Conservation (phyloP, 2,113 vertebrate genomes). For the Pollimyrus isidori region DNA sequence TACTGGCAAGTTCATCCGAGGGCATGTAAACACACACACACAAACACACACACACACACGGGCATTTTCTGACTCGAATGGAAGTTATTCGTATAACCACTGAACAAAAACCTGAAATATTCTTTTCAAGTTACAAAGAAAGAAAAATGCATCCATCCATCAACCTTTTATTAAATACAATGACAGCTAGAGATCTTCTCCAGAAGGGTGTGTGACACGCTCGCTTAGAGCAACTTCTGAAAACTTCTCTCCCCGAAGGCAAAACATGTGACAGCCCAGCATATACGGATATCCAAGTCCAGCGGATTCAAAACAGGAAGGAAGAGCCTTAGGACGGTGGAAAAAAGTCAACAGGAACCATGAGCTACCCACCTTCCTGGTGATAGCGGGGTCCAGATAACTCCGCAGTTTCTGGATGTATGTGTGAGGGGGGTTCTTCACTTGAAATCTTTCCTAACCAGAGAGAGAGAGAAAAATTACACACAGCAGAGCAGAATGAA, state of each 20-base stretch:
- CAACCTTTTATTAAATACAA: background rate
- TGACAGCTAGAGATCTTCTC: background rate
- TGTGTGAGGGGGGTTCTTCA: slow-evolving; percentile 91
- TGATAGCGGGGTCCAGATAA: slow-evolving; percentile 83
- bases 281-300: background rate
- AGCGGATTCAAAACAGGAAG: background rate
- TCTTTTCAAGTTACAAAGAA: background rate
- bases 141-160: background rate
- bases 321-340: background rate
- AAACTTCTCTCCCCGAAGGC: background rate
- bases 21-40: background rate
- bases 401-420: slow-evolving; percentile 89
- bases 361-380: slow-evolving; percentile 73
- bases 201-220: background rate
- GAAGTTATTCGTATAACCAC: background rate
- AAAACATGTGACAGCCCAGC: background rate
- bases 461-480: slow-evolving; percentile 6
- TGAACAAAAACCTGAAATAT: background rate
- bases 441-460: slow-evolving; percentile 84
- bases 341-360: background rate
- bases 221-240: background rate
- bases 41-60: background rate
- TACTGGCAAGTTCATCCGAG: background rate
- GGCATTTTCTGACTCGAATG: background rate
- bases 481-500: background rate